Percentiles rank a stretch among this genome's conserved stretches.
These are phyloP conservation scores for Labroides dimidiatus DNA, from an alignment of 2,797 vertebrate genomes.

Conservation along the genomic window DNA sequence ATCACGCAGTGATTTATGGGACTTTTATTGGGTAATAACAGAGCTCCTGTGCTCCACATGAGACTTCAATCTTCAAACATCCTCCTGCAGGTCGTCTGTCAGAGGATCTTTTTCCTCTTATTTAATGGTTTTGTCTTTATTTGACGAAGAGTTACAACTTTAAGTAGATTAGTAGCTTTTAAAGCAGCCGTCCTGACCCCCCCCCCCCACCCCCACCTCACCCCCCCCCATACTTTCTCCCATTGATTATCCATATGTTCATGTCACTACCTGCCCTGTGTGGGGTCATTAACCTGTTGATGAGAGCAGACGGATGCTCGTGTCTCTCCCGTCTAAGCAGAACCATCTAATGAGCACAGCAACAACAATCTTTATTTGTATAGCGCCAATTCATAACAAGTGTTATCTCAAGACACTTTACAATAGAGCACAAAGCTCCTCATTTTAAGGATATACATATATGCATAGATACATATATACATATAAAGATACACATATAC, in stretches of 20 bases:
- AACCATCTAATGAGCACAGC: conserved; percentile 35
- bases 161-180: conserved; percentile 14
- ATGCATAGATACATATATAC: too few species aligned
- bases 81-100: background rate
- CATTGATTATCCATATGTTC: conserved; percentile 33
- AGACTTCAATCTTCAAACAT: background rate
- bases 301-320: conserved; percentile 16
- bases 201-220: conserved; percentile 3
- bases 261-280: conserved; percentile 7
- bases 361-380: too few species aligned
- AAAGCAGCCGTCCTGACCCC: background rate
- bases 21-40: too few species aligned
- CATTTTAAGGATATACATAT: too few species aligned
- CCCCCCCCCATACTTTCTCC: background rate
- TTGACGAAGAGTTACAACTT: conserved; percentile 1
- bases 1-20: background rate
- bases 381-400: too few species aligned
- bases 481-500: too few species aligned
- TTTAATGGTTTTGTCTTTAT: conserved; percentile 28
- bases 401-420: too few species aligned
- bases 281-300: conserved; percentile 59
- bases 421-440: too few species aligned
- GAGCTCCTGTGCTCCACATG: background rate
- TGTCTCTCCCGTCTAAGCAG: background rate
- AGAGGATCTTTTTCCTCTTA: background rate